These are phyloP conservation scores for Danaus chrysippus DNA, from an alignment of 2,888 invertebrate species.

Conservation along the genomic window DNA sequence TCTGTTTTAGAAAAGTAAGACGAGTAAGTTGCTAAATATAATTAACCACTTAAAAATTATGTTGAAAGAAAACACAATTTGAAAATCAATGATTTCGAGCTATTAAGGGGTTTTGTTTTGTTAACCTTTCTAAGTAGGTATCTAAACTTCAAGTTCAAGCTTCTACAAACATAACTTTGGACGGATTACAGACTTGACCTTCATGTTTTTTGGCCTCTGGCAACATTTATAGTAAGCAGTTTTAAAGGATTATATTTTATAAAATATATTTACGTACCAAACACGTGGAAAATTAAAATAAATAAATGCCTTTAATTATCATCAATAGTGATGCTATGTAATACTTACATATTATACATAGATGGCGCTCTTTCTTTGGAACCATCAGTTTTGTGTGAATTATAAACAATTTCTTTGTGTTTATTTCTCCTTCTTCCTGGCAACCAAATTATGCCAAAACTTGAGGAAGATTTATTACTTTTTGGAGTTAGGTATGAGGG, in stretches of 20 bases:
- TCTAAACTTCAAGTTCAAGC: slow-evolving; percentile 15
- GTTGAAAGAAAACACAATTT: too few relatives aligned
- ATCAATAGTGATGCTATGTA: neutral
- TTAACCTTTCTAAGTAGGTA: too few relatives aligned
- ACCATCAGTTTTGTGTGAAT: slow-evolving; percentile 49
- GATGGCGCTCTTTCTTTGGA: slow-evolving; percentile 56
- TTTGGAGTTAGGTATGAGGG: slow-evolving; percentile 45
- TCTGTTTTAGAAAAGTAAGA: neutral
- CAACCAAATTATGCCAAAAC: slow-evolving; percentile 66
- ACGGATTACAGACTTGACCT: slow-evolving; percentile 14
- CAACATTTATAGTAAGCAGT: neutral
- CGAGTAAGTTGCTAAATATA: neutral
- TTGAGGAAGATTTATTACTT: slow-evolving; percentile 46
- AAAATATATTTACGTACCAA: slow-evolving; percentile 2
- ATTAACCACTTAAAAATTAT: neutral
- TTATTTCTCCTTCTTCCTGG: slow-evolving; percentile 58
- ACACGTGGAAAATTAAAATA: neutral
- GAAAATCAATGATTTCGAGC: neutral
- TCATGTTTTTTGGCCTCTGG: slow-evolving; percentile 11
- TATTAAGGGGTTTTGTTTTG: slow-evolving; percentile 4
- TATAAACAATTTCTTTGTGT: slow-evolving; percentile 54
- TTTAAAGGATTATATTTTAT: neutral
- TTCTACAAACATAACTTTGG: slow-evolving; percentile 6
- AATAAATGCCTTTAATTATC: neutral
- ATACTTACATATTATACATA: slow-evolving; percentile 65